Evolutionary conservation across 1,140 invertebrate species (phyloP).

Genomic region (Anagrus nilaparvatae): DNA sequence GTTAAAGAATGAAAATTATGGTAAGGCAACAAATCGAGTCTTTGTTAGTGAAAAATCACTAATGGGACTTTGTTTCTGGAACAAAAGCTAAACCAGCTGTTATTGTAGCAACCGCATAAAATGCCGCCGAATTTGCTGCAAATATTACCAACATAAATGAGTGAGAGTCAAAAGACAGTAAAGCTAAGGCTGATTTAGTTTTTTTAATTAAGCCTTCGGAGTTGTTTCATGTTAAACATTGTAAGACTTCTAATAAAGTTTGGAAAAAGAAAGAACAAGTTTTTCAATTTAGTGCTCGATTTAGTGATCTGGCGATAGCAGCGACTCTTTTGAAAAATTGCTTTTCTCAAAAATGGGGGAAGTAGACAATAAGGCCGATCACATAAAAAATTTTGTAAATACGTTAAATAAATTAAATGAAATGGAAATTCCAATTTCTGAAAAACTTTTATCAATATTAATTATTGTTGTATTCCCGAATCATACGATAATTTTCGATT

Average conservation of each 20-base stretch:
- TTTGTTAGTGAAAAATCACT: constrained; percentile 6
- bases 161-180: neutral
- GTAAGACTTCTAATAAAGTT: no score
- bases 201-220: neutral
- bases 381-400: constrained; percentile 7
- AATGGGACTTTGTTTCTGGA: constrained; percentile 8
- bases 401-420: constrained; percentile 2
- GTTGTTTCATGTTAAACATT: constrained; percentile 2
- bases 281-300: neutral
- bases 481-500: no score
- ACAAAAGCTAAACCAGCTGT: neutral
- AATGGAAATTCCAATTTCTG: no score
- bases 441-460: no score
- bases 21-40: constrained; percentile 8
- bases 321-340: neutral
- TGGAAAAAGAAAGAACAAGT: no score
- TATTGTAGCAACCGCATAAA: neutral
- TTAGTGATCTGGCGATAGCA: constrained; percentile 5
- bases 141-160: neutral
- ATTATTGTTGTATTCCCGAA: no score
- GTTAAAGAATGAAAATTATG: constrained; percentile 9
- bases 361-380: neutral
- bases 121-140: neutral
- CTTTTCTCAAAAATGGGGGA: neutral
- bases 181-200: constrained; percentile 1